Conservation (phyloP, 2,888 invertebrate genomes). For the Drosophila testacea region DNA sequence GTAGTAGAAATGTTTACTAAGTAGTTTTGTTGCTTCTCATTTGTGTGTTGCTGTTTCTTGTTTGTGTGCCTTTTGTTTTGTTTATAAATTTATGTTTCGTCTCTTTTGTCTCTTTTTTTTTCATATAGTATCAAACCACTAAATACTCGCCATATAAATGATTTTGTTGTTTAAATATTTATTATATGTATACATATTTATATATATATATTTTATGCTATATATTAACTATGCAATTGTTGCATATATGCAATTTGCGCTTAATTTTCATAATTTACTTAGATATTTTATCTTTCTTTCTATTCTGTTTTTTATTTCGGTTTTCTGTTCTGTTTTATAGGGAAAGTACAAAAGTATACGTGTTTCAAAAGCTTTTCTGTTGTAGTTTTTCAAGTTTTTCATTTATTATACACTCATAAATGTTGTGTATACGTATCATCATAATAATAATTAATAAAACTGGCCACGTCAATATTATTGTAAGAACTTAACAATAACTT, state of each 20-base stretch:
- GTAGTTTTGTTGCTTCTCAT: slow-evolving; percentile 46
- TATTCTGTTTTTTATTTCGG: slow-evolving; percentile 36
- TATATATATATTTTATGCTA: slow-evolving; percentile 63
- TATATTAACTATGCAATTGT: slow-evolving; percentile 69
- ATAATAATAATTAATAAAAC: slow-evolving; percentile 27
- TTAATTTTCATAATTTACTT: slow-evolving; percentile 52
- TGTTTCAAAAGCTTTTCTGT: slow-evolving; percentile 71
- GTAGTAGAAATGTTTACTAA: slow-evolving; percentile 62
- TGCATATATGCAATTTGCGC: slow-evolving; percentile 64
- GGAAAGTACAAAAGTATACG: slow-evolving; percentile 82
- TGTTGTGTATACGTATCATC: slow-evolving; percentile 31
- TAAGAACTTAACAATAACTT: slow-evolving; percentile 2
- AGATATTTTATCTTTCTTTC: slow-evolving; percentile 38
- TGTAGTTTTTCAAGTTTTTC: slow-evolving; percentile 41
- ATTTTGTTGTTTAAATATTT: slow-evolving; percentile 71
- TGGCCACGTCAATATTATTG: slow-evolving; percentile 19
- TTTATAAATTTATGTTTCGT: slow-evolving; percentile 19
- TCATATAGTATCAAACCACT: slow-evolving; percentile 63
- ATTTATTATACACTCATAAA: slow-evolving; percentile 34
- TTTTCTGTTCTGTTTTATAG: slow-evolving; percentile 50
- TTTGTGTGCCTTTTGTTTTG: slow-evolving; percentile 43
- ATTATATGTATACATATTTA: slow-evolving; percentile 63
- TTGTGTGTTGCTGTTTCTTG: slow-evolving; percentile 41
- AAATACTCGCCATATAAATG: slow-evolving; percentile 74
- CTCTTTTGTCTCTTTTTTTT: slow-evolving; percentile 17